phyloP scores from a whole-genome alignment of 2,888 invertebrate genomes.

The Coelinius sp. region DNA sequence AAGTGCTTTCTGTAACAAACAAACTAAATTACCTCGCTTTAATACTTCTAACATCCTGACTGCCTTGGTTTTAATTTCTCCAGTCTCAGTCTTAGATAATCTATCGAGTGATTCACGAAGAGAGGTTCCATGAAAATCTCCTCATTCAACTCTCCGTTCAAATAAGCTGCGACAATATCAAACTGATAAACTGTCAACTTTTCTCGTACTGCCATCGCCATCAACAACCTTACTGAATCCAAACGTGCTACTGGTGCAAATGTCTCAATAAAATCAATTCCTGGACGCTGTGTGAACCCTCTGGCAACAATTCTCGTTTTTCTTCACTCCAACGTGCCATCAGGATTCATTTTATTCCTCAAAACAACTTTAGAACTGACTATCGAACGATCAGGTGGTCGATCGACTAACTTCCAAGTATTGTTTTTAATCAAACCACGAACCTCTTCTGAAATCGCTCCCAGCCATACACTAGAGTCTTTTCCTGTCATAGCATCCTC shows the following conservation, averaged over 20 bases:
- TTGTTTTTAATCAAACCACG: constrained; percentile 4
- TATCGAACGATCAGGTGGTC: constrained; percentile 15
- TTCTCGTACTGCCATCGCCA: constrained; percentile 46
- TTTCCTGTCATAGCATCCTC: neutral
- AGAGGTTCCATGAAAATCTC: neutral
- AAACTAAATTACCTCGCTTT: constrained; percentile 20
- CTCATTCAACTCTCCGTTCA: constrained; percentile 25
- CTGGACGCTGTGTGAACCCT: constrained; percentile 43
- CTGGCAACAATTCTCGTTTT: constrained; percentile 43
- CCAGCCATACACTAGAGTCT: neutral
- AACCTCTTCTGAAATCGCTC: neutral
- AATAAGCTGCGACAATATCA: constrained; percentile 54
- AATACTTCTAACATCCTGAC: neutral
- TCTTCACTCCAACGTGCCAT: constrained; percentile 38
- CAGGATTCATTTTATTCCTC: constrained; percentile 32
- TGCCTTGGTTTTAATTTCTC: neutral
- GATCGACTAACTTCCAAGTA: constrained; percentile 37
- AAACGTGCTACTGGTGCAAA: constrained; percentile 49
- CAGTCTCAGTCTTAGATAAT: neutral
- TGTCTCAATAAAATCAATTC: constrained; percentile 46
- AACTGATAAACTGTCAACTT: constrained; percentile 49
- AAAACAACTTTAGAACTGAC: constrained; percentile 29
- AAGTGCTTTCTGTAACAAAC: constrained; percentile 10
- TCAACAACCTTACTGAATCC: constrained; percentile 43
- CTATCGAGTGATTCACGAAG: neutral